Evolutionary conservation across 2,888 invertebrate species (phyloP).

Genomic region (Eugnorisma glareosa): DNA sequence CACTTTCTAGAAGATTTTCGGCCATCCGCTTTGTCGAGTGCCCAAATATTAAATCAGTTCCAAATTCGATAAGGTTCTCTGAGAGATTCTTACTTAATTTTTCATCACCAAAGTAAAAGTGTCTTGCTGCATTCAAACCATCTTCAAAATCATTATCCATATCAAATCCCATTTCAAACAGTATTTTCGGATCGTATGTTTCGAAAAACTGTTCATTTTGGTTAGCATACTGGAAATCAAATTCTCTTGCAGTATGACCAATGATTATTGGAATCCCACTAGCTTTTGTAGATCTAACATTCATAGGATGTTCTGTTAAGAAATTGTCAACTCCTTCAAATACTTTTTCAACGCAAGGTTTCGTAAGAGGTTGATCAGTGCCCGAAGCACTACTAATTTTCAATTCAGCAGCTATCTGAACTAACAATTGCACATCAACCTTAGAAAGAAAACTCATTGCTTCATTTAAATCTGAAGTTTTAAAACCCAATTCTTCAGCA

Average conservation of each 20-base stretch:
- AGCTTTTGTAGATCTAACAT: constrained; percentile 34
- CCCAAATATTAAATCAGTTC: constrained; percentile 40
- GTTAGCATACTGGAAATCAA: constrained; percentile 26
- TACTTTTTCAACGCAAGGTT: constrained; percentile 49
- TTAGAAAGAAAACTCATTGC: constrained; percentile 38
- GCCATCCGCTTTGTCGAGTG: constrained; percentile 49
- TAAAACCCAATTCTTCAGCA: constrained; percentile 33
- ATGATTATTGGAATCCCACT: constrained; percentile 36
- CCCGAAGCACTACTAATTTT: constrained; percentile 14
- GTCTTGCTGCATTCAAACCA: constrained; percentile 4
- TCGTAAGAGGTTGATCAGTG: constrained; percentile 35
- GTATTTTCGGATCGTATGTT: constrained; percentile 15
- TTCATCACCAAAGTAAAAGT: constrained; percentile 53
- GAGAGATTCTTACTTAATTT: constrained; percentile 5
- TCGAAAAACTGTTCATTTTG: constrained; percentile 21
- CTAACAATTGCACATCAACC: constrained; percentile 20
- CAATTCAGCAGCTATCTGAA: constrained; percentile 4
- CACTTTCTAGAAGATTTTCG: constrained; percentile 34
- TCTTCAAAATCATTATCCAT: constrained; percentile 24
- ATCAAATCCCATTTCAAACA: constrained; percentile 41
- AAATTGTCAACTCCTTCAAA: constrained; percentile 54
- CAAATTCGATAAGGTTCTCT: constrained; percentile 25
- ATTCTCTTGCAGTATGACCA: constrained; percentile 39
- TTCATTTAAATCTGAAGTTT: constrained; percentile 36
- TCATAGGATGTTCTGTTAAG: constrained; percentile 49